Conservation (phyloP, 2,888 invertebrate species). For the Apodemia zela region DNA sequence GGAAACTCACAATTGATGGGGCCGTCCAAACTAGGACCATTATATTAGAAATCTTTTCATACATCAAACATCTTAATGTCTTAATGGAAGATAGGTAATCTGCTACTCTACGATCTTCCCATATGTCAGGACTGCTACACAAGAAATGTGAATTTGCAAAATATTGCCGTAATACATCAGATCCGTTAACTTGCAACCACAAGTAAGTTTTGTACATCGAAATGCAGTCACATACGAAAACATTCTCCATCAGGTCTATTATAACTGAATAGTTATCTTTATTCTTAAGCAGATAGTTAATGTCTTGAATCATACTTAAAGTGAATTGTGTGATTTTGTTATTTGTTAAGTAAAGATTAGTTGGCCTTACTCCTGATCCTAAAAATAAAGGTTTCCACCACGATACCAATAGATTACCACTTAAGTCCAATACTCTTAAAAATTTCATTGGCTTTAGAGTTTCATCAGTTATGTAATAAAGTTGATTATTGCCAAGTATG, state of each 20-base stretch:
- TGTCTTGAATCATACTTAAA: constrained; percentile 79
- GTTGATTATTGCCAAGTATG: constrained; percentile 69
- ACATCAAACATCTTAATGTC: constrained; percentile 58
- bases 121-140: constrained; percentile 67
- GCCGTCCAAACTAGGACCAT: constrained; percentile 66
- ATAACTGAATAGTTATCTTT: constrained; percentile 42
- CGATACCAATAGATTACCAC: constrained; percentile 70
- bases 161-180: constrained; percentile 48
- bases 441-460: constrained; percentile 62
- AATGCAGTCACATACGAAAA: constrained; percentile 77
- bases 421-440: constrained; percentile 70
- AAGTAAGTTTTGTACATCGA: constrained; percentile 63
- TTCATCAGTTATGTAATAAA: constrained; percentile 61
- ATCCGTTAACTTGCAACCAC: constrained; percentile 63
- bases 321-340: constrained; percentile 80
- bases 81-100: constrained; percentile 64
- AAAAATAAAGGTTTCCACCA: constrained; percentile 78
- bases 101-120: constrained; percentile 63
- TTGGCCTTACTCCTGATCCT: constrained; percentile 59
- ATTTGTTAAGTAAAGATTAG: constrained; percentile 59
- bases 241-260: constrained; percentile 74
- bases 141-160: constrained; percentile 56
- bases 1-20: constrained; percentile 55
- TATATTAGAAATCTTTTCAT: constrained; percentile 56
- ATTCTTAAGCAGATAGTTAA: constrained; percentile 61